Percentiles rank a stretch among this genome's conserved stretches.
Conservation (phyloP, 1,140 invertebrate genomes). For the Drosophila tristis region DNA sequence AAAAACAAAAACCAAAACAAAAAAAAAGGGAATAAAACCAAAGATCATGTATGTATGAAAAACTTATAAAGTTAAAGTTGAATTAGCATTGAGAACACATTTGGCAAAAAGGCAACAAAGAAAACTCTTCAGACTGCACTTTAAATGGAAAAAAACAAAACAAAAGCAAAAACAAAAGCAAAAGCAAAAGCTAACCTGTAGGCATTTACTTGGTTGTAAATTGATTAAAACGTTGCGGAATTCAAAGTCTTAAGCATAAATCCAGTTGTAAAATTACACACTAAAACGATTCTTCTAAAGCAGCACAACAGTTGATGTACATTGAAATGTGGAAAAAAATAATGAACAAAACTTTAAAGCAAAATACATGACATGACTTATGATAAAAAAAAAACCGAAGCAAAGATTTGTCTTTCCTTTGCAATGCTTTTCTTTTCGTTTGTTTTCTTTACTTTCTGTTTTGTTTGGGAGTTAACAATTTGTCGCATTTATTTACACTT, state of each 20-base stretch:
- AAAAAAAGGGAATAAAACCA: slow-evolving; percentile 28
- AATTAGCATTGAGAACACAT: slow-evolving; percentile 52
- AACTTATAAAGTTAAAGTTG: slow-evolving; percentile 59
- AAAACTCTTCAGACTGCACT: slow-evolving; percentile 75
- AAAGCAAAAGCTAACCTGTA: slow-evolving; percentile 46
- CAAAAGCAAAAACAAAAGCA: slow-evolving; percentile 4
- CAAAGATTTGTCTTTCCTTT: slow-evolving; percentile 2
- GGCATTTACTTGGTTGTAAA: slow-evolving; percentile 74
- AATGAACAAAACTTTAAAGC: slow-evolving; percentile 33
- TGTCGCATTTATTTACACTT: slow-evolving; percentile 71
- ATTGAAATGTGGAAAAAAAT: slow-evolving; percentile 51
- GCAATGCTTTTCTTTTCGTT: no score
- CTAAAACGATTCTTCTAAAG: slow-evolving; percentile 46
- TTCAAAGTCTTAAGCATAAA: slow-evolving; percentile 28
- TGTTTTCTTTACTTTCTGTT: neutral
- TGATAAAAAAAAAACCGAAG: slow-evolving; percentile 44
- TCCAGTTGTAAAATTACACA: slow-evolving; percentile 71
- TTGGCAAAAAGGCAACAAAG: slow-evolving; percentile 30
- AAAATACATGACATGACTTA: slow-evolving; percentile 74
- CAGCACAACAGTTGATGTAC: slow-evolving; percentile 67
- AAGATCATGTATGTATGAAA: slow-evolving; percentile 25
- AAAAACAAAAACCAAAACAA: neutral
- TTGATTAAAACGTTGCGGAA: slow-evolving; percentile 34
- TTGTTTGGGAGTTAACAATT: slow-evolving; percentile 59
- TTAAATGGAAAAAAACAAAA: slow-evolving; percentile 13